A percentile compares a stretch with the other conserved stretches of the same genome.
phyloP scores from a whole-genome alignment of 2,888 invertebrate species.

The Dryobotodes eremita region DNA sequence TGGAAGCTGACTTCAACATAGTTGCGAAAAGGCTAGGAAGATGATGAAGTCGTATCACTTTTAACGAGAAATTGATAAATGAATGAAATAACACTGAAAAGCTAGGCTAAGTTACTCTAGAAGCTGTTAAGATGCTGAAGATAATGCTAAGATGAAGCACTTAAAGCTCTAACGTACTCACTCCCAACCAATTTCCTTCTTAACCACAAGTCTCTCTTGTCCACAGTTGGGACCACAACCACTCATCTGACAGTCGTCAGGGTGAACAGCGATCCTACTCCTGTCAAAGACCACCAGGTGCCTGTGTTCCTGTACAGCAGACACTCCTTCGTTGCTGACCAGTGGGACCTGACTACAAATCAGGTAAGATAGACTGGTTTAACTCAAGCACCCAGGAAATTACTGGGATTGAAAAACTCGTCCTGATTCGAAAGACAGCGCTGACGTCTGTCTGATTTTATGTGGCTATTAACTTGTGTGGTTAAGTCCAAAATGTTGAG shows the following conservation, averaged over 20 bases:
- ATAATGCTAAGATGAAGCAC: neutral
- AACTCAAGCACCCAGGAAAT: no score
- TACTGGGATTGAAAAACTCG: neutral
- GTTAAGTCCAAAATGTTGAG: neutral
- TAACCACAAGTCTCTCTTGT: slow-evolving; percentile 42
- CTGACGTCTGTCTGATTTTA: neutral
- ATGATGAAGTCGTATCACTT: no score
- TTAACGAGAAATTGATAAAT: neutral
- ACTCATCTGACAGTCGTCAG: slow-evolving; percentile 94
- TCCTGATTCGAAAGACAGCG: neutral
- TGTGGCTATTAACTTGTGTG: neutral
- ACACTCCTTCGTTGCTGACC: slow-evolving; percentile 92
- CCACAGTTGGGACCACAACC: slow-evolving; percentile 93
- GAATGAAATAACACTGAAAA: neutral
- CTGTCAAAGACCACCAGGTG: slow-evolving; percentile 94
- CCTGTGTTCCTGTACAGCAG: slow-evolving; percentile 94
- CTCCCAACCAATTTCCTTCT: neutral
- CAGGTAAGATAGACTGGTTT: slow-evolving; percentile 88
- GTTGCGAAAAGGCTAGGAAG: no score
- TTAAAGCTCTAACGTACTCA: neutral
- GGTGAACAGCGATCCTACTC: slow-evolving; percentile 93
- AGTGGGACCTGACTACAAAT: slow-evolving; percentile 96
- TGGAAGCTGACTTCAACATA: no score
- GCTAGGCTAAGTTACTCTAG: neutral
- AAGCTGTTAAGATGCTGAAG: no score